phyloP scores from a whole-genome alignment of 2,888 invertebrate genomes.

The Acleris sparsana region DNA sequence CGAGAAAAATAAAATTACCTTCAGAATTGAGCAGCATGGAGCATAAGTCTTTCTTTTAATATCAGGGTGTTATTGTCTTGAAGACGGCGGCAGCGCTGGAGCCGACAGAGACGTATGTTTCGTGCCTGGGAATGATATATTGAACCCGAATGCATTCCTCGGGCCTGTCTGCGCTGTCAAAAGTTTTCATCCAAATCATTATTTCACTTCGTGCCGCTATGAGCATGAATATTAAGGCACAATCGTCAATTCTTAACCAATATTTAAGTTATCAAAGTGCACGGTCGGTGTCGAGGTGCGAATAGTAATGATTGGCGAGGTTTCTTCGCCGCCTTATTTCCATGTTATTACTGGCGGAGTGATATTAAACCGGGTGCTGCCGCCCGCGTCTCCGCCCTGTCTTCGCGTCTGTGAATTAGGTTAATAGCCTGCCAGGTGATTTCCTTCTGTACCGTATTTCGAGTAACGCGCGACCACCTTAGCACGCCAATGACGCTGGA shows the following conservation, averaged over 20 bases:
- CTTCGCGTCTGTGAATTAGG: constrained; percentile 82
- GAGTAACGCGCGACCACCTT: constrained; percentile 70
- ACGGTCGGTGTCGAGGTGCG: constrained; percentile 65
- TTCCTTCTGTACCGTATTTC: constrained; percentile 79
- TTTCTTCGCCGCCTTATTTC: constrained; percentile 80
- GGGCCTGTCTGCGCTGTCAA: constrained; percentile 33
- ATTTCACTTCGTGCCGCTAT: constrained; percentile 4
- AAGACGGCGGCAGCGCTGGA: constrained; percentile 32
- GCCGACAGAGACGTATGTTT: constrained; percentile 37
- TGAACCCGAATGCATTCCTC: constrained; percentile 36
- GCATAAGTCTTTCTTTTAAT: constrained; percentile 34
- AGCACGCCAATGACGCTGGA: constrained; percentile 72
- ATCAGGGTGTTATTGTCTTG: constrained; percentile 36
- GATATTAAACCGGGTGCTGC: constrained; percentile 78
- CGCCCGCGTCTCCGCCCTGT: constrained; percentile 78
- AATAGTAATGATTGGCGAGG: constrained; percentile 77
- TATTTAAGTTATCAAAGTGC: constrained; percentile 49
- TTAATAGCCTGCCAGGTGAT: constrained; percentile 83
- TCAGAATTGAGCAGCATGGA: constrained; percentile 18
- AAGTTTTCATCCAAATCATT: constrained; percentile 26
- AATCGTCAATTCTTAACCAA: constrained; percentile 4
- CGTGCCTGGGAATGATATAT: constrained; percentile 36
- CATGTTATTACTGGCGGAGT: constrained; percentile 81
- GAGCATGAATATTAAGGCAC: constrained; percentile 8
- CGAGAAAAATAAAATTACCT: constrained; percentile 1